Percentiles rank a stretch among this genome's conserved stretches.
Evolutionary conservation across 2,113 vertebrate genomes (phyloP).

Genomic region (Terrapene triunguis): DNA sequence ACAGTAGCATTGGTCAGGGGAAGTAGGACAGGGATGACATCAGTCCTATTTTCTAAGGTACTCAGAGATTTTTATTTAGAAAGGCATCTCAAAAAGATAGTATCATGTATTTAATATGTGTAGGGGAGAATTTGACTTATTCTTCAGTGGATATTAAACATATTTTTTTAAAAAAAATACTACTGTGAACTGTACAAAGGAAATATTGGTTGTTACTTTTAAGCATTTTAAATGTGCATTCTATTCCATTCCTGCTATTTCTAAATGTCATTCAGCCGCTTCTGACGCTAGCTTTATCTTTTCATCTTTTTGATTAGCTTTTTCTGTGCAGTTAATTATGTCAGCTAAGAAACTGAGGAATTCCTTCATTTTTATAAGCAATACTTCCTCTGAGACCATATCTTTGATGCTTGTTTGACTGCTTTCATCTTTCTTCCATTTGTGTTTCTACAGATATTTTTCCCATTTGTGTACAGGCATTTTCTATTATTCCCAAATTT

Average conservation of each 20-base stretch:
- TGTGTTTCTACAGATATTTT: background rate
- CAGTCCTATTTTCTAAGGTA: no score
- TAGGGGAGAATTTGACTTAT: background rate
- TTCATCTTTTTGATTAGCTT: background rate
- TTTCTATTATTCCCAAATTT: background rate
- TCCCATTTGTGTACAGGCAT: background rate
- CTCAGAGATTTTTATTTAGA: no score
- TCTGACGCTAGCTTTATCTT: background rate
- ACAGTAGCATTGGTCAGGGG: no score
- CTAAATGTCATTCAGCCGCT: background rate
- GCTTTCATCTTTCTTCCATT: background rate
- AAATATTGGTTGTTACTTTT: background rate
- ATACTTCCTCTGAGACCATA: background rate
- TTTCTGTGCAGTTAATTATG: background rate
- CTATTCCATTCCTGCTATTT: background rate
- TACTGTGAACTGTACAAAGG: background rate
- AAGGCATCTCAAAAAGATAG: no score
- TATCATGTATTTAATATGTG: background rate
- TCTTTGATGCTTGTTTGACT: background rate
- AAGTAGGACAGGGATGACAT: no score
- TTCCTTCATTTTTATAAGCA: background rate
- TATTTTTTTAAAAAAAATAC: background rate
- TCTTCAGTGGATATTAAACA: no score
- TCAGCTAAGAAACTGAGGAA: background rate
- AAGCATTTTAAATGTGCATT: background rate